phyloP scores from a whole-genome alignment of 2,888 invertebrate species.

The Dryomyza anilis region DNA sequence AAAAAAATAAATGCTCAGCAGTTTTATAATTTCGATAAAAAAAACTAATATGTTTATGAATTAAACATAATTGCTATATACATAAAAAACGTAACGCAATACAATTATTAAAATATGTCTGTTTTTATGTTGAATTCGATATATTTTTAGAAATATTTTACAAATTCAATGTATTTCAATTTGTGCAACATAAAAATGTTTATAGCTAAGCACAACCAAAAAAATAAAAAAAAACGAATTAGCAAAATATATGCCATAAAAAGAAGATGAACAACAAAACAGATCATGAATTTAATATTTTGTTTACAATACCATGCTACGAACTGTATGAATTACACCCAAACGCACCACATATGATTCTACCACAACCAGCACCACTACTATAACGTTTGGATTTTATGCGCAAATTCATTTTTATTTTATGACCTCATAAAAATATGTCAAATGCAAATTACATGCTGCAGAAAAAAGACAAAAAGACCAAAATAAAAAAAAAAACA shows the following conservation, averaged over 20 bases:
- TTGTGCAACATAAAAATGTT: slow-evolving; percentile 41
- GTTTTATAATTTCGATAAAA: no score
- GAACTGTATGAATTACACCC: neutral
- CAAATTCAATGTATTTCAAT: slow-evolving; percentile 46
- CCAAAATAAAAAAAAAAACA: neutral
- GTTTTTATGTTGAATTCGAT: no score
- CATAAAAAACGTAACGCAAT: no score
- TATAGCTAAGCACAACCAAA: neutral
- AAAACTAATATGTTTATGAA: no score
- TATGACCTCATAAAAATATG: slow-evolving; percentile 45
- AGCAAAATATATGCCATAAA: neutral
- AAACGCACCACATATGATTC: slow-evolving; percentile 1
- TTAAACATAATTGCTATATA: no score
- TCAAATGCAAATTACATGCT: slow-evolving; percentile 50
- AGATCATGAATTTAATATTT: slow-evolving; percentile 34
- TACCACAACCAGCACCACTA: slow-evolving; percentile 18
- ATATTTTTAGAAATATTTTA: neutral
- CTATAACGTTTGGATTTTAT: slow-evolving; percentile 16
- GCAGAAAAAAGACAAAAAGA: slow-evolving; percentile 28
- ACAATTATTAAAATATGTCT: no score
- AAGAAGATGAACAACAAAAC: slow-evolving; percentile 9
- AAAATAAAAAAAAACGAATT: slow-evolving; percentile 11
- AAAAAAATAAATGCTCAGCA: no score
- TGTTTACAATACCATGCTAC: slow-evolving; percentile 26
- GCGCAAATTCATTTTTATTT: slow-evolving; percentile 26